phyloP scores from a whole-genome alignment of 2,888 invertebrate species.

The Griposia aprilina region DNA sequence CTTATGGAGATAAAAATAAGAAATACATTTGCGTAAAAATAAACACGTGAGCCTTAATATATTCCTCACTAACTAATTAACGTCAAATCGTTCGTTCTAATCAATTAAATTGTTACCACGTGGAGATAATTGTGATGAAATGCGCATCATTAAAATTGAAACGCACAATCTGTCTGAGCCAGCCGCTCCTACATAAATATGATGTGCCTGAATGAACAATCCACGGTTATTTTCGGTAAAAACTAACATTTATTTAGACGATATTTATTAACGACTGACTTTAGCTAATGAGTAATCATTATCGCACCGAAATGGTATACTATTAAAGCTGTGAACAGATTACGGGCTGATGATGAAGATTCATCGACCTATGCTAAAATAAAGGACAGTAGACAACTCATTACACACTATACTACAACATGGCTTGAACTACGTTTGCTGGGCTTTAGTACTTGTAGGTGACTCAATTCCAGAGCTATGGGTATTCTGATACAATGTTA shows the following conservation, averaged over 20 bases:
- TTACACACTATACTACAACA: too few relatives aligned
- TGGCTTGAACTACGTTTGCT: neutral
- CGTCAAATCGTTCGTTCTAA: neutral
- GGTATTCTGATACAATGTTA: neutral
- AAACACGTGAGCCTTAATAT: conserved; percentile 1
- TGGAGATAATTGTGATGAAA: conserved; percentile 21
- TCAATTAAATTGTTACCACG: conserved; percentile 12
- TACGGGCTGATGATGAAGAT: neutral
- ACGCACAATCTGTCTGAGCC: neutral
- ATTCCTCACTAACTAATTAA: neutral
- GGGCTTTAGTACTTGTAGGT: neutral
- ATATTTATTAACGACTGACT: neutral
- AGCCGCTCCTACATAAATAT: neutral
- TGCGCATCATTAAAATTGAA: conserved; percentile 15
- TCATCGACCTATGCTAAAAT: neutral
- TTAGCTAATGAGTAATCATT: neutral
- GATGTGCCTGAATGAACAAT: neutral
- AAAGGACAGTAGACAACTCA: neutral
- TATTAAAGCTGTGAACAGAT: too few relatives aligned
- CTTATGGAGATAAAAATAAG: conserved; percentile 16
- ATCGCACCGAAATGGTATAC: too few relatives aligned
- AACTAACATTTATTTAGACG: neutral
- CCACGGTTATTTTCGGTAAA: neutral
- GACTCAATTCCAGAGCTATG: neutral
- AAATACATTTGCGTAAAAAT: neutral